Base-by-base conservation (phyloP, 2,888 invertebrate genomes). In the Eupeodes luniger region DNA sequence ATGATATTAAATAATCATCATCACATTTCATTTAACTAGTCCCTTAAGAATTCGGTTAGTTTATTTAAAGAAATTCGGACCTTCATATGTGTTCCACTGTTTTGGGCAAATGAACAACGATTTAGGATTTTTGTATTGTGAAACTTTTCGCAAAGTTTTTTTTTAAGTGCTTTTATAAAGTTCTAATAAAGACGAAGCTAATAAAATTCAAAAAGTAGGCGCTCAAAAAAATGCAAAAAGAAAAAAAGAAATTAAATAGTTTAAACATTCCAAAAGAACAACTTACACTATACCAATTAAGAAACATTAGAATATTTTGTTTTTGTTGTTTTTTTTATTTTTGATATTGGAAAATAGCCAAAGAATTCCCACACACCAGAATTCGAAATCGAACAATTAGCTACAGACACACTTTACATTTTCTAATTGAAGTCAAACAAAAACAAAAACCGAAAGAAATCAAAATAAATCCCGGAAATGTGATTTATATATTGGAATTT, bases 301-400 rank as follows among this genome's bases (percentile, higher is more conserved):
- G 57, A 34, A 78, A 67, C 16, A 78, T 27, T 51, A 61, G 51
- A 11, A 61, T 14, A 19, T 72, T 59, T 44, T 27, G n/a, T 10
- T 27, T 40, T 19, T n/a, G 34, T n/a, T 34, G n/a, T 53, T 81
- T 12, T 36, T 85, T 62, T 40, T 16, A 19, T 66, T 55, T 55
- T 19, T 55, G 55, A 19, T 19, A 27, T 47, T 85, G 81, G 85
- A 61, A 36, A n/a, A 36, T 19, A 49, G 81, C 85, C 85, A 85
- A 81, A 10, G 67, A 78, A 81, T 85, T 81, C 62, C 47, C 67
- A 10, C 40, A 4, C 40, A 10, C 47, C 49, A 67, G 11, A 36
- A 11, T 77, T 81, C 27, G 67, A 53, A 74, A 64, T 16, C 4
- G 11, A 44, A 59, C 72, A 57, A 81, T 70, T 47, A 55, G 62